Percentiles rank a stretch among this genome's conserved stretches.
phyloP scores from a whole-genome alignment of 2,888 invertebrate species.

The Gryllus longicercus region DNA sequence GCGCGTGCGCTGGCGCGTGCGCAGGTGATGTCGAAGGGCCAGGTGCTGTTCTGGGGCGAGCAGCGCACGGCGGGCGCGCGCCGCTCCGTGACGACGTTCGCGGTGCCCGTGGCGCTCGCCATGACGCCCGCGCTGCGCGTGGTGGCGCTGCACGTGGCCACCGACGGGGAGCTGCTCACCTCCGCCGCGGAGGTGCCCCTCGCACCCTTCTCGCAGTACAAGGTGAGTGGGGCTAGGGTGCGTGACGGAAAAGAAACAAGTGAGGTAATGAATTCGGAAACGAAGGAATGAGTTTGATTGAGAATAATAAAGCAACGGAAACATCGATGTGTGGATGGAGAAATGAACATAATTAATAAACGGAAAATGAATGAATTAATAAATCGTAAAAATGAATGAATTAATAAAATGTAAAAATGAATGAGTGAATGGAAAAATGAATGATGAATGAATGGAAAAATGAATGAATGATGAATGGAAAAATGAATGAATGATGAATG shows the following conservation, averaged over 20 bases:
- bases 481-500: too few relatives aligned
- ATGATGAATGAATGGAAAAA: too few relatives aligned
- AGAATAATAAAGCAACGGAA: too few relatives aligned
- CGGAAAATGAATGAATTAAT: too few relatives aligned
- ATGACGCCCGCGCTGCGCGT: slow-evolving; percentile 56
- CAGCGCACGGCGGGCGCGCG: slow-evolving; percentile 39
- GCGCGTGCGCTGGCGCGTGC: too few relatives aligned
- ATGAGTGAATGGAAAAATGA: too few relatives aligned
- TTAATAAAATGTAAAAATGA: too few relatives aligned
- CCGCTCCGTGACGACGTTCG: slow-evolving; percentile 48
- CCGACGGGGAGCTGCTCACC: slow-evolving; percentile 50
- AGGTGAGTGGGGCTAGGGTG: slow-evolving; percentile 42
- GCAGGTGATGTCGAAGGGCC: slow-evolving; percentile 52
- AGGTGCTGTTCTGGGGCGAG: slow-evolving; percentile 48
- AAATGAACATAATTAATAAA: neutral
- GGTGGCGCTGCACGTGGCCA: slow-evolving; percentile 50
- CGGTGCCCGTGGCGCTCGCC: slow-evolving; percentile 52
- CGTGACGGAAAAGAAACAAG: neutral
- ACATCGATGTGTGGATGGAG: too few relatives aligned
- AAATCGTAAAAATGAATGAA: too few relatives aligned
- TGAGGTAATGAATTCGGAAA: neutral
- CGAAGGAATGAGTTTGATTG: too few relatives aligned
- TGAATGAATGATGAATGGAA: too few relatives aligned
- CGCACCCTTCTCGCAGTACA: slow-evolving; percentile 50
- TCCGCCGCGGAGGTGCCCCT: slow-evolving; percentile 54